Base-by-base conservation (phyloP, 2,888 invertebrate species). In the Pardosa pseudoannulata region DNA sequence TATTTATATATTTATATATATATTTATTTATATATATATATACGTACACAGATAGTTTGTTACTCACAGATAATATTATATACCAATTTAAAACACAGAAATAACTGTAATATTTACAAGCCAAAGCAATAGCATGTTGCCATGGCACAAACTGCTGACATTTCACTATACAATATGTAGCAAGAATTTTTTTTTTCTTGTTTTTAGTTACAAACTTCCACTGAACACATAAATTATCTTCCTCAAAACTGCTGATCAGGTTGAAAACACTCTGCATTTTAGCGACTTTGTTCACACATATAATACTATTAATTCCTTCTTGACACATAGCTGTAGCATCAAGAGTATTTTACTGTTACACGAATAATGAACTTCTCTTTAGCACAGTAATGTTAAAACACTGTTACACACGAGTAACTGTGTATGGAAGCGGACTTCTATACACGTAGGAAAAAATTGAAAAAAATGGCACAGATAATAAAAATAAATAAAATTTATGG, bases 1-100 rank as follows among this genome's bases (percentile, higher is more conserved):
- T 67, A 67, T 67, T 32, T 67, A 67, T 67, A 67, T 72, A 78
- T 72, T 76, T 46, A 74, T 50, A 50, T 81, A 74, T 73, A 46
- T 73, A 68, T 68, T 16, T 46, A 50, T 64, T 46, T 62, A 74
- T 78, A 50, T 74, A 79, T 80, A 62, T 81, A 64, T 75, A 76
- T 83, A 83, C 64, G 50, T 70, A 74, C 70, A 85, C 78, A 79
- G 28, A 50, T 56, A 56, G 29, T 74, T 39, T 46, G 23, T 72
- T 79, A 73, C 70, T 68, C 56, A 64, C 56, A 70, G 65, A 76
- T 83, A 76, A 70, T 65, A 62, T 29, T 68, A 74, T 73, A 86
- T 74, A 86, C 41, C 74, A 79, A 86, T 86, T 85, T 73, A 79
- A 86, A 86, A 86, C 85, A 86, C 68, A n/a, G 56, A 39, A 86